Evolutionary conservation across 2,113 vertebrate species (phyloP).

Genomic region (Epinephelus cyanopodus): DNA sequence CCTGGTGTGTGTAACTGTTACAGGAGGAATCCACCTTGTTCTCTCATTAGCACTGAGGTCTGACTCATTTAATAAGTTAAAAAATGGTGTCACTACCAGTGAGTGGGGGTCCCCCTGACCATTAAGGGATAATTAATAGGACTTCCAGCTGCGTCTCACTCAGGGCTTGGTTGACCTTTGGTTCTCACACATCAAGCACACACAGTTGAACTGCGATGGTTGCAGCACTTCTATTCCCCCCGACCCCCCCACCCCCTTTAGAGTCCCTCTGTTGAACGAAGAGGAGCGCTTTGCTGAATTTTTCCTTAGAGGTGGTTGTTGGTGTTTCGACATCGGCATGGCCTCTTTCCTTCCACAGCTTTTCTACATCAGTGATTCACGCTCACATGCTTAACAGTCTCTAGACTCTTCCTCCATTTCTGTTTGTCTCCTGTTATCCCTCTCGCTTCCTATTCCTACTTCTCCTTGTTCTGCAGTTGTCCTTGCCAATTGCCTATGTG

Average conservation of each 20-base stretch:
- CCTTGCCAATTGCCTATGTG: no score
- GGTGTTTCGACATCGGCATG: conserved; percentile 23
- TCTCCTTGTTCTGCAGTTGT: neutral
- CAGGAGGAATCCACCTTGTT: conserved; percentile 24
- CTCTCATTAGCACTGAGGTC: conserved; percentile 48
- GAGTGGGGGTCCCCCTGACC: conserved; percentile 12
- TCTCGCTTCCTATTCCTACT: neutral
- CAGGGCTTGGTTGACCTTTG: conserved; percentile 13
- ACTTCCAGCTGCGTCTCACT: conserved; percentile 33
- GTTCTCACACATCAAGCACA: conserved; percentile 1
- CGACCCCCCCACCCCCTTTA: no score
- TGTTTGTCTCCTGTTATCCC: neutral
- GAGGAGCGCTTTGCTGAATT: neutral
- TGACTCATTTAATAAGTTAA: conserved; percentile 1
- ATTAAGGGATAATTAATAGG: conserved; percentile 52
- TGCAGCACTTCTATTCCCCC: neutral
- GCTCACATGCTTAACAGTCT: conserved; percentile 32
- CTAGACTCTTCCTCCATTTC: neutral
- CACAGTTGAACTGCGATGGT: neutral
- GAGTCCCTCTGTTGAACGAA: conserved; percentile 1
- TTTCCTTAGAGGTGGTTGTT: conserved; percentile 11
- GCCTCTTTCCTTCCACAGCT: conserved; percentile 35
- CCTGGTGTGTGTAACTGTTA: neutral
- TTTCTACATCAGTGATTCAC: conserved; percentile 60
- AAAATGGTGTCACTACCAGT: conserved; percentile 32